phyloP scores from a whole-genome alignment of 2,113 vertebrate species.

The Enhydra lutris region DNA sequence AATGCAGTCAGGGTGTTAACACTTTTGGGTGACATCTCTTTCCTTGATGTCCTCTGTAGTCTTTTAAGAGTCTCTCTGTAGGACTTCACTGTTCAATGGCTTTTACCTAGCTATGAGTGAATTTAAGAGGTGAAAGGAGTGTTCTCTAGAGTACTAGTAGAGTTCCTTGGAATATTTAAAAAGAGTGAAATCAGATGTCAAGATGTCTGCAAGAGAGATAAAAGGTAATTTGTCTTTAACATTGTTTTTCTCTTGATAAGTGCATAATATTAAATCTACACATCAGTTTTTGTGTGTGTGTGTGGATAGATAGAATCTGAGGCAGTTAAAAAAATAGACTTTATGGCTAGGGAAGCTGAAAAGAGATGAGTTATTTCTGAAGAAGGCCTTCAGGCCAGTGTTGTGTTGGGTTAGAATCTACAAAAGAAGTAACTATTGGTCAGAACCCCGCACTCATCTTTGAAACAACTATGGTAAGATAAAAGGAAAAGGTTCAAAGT shows the following conservation, averaged over 20 bases:
- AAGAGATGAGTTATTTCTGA: slow-evolving; percentile 25
- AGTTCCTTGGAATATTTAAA: slow-evolving; percentile 37
- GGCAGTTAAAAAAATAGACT: slow-evolving; percentile 5
- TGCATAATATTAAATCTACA: not conserved
- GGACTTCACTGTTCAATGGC: not conserved
- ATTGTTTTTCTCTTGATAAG: slow-evolving; percentile 9
- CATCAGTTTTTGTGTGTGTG: not conserved
- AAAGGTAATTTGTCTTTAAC: not conserved
- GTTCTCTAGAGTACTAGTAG: not conserved
- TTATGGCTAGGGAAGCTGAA: slow-evolving; percentile 8
- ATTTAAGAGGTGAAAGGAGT: not conserved
- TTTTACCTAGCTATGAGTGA: slow-evolving; percentile 26
- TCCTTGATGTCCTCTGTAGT: slow-evolving; percentile 20
- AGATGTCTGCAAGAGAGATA: slow-evolving; percentile 25
- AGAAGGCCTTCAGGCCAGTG: not conserved
- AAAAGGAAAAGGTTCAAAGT: not conserved
- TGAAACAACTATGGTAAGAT: slow-evolving; percentile 20
- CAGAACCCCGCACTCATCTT: not conserved
- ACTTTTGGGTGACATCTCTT: not conserved
- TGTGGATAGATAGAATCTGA: not conserved
- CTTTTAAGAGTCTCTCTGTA: not conserved
- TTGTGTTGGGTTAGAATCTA: not conserved
- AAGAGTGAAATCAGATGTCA: slow-evolving; percentile 34
- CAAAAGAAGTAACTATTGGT: not conserved
- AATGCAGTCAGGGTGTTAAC: not conserved